Evolutionary conservation across 2,113 vertebrate genomes (phyloP).

Genomic region (Gorsachius goisagi): DNA sequence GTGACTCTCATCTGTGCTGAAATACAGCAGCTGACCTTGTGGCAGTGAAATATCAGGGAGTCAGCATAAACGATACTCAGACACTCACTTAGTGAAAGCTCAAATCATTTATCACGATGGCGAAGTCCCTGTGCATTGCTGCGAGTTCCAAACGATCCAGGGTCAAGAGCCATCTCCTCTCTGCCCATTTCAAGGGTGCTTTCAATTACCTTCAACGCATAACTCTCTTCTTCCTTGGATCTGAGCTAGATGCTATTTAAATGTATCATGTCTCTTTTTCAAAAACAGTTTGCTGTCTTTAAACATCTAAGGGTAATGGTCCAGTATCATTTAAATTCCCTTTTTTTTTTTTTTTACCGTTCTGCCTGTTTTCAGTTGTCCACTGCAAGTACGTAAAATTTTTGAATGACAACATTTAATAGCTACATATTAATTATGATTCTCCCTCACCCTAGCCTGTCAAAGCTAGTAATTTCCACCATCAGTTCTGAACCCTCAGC

Average conservation of each 20-base stretch:
- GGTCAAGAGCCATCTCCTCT: not conserved
- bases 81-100: conserved; percentile 27
- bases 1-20: conserved; percentile 41
- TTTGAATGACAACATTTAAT: not conserved
- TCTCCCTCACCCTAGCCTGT: not conserved
- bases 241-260: not conserved
- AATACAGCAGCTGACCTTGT: conserved; percentile 38
- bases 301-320: not conserved
- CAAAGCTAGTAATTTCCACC: not conserved
- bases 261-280: not conserved
- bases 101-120: not conserved
- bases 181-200: not conserved
- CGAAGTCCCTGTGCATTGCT: not conserved
- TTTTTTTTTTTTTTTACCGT: not conserved
- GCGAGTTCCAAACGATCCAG: not conserved
- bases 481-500: not conserved
- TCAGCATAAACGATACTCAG: conserved; percentile 44
- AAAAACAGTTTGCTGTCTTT: not conserved
- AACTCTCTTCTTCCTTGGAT: not conserved
- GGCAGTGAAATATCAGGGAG: conserved; percentile 36
- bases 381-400: not conserved
- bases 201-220: not conserved
- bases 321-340: not conserved
- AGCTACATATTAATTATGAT: not conserved
- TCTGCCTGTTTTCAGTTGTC: not conserved